Percentiles rank a stretch among this genome's conserved stretches.
Conservation (phyloP, 2,888 invertebrate genomes). For the Oligia fasciuncula region DNA sequence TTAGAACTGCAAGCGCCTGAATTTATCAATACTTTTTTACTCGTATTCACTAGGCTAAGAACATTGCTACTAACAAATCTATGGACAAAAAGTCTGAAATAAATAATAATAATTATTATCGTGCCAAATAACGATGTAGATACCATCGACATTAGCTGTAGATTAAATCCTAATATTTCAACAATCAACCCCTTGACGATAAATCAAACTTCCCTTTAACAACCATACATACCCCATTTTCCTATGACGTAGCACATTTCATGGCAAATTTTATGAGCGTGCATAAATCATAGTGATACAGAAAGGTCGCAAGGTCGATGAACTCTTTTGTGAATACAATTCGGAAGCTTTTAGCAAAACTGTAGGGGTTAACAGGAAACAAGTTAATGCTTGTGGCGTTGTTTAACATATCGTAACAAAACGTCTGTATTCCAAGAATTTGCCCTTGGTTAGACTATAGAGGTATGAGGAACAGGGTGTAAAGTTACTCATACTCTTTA, state of each 20-base stretch:
- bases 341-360: conserved; percentile 16
- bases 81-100: too few relatives aligned
- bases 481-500: too few relatives aligned
- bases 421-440: background rate
- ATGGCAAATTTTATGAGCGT: conserved; percentile 31
- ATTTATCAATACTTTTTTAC: too few relatives aligned
- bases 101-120: background rate
- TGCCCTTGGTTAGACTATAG: background rate
- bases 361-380: background rate
- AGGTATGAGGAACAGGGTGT: too few relatives aligned
- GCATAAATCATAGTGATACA: conserved; percentile 39
- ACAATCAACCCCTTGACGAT: conserved; percentile 3
- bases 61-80: too few relatives aligned
- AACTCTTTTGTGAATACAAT: conserved; percentile 24
- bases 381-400: background rate
- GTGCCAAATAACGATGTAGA: background rate
- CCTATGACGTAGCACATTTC: conserved; percentile 31
- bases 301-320: conserved; percentile 45
- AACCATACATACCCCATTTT: conserved; percentile 14
- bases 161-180: background rate
- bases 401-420: background rate
- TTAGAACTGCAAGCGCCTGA: too few relatives aligned
- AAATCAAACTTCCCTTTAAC: conserved; percentile 33
- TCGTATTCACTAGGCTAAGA: too few relatives aligned
- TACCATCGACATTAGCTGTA: background rate